A percentile compares a stretch with the other conserved stretches of the same genome.
Conservation (phyloP, 2,888 invertebrate genomes). For the Xestia c-nigrum region DNA sequence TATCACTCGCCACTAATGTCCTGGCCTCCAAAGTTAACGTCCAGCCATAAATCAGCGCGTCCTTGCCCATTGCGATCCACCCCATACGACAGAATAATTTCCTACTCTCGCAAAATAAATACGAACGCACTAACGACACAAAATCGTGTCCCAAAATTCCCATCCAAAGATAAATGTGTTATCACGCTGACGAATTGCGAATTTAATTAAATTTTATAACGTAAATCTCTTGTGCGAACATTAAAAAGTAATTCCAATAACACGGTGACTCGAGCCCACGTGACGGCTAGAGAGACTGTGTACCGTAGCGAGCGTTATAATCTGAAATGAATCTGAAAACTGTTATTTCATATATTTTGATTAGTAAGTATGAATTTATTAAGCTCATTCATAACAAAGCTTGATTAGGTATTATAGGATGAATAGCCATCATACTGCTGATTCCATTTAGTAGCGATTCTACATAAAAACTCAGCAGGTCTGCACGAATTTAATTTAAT, state of each 20-base stretch:
- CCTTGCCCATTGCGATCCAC: conserved; percentile 72
- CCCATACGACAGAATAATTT: conserved; percentile 75
- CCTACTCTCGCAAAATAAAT: conserved; percentile 71
- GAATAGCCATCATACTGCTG: background rate
- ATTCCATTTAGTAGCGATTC: conserved; percentile 7
- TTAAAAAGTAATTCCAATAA: conserved; percentile 76
- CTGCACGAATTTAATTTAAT: conserved; percentile 13
- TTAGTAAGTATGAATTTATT: conserved; percentile 50
- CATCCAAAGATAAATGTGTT: conserved; percentile 65
- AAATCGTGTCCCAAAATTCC: conserved; percentile 67
- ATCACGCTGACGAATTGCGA: conserved; percentile 69
- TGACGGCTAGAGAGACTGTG: conserved; percentile 61
- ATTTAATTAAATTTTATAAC: conserved; percentile 79
- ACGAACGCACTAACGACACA: conserved; percentile 70
- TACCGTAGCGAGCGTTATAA: conserved; percentile 22
- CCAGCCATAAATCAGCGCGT: conserved; percentile 78
- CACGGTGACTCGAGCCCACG: conserved; percentile 63
- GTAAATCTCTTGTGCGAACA: conserved; percentile 74
- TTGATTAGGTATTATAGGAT: background rate
- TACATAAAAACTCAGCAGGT: conserved; percentile 2
- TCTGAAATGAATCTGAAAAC: conserved; percentile 46
- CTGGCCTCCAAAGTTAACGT: conserved; percentile 76
- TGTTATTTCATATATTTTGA: conserved; percentile 51
- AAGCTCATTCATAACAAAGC: background rate
- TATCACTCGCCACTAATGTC: conserved; percentile 78